Conservation (phyloP, 1,140 invertebrate genomes). For the Zaprionus capensis region DNA sequence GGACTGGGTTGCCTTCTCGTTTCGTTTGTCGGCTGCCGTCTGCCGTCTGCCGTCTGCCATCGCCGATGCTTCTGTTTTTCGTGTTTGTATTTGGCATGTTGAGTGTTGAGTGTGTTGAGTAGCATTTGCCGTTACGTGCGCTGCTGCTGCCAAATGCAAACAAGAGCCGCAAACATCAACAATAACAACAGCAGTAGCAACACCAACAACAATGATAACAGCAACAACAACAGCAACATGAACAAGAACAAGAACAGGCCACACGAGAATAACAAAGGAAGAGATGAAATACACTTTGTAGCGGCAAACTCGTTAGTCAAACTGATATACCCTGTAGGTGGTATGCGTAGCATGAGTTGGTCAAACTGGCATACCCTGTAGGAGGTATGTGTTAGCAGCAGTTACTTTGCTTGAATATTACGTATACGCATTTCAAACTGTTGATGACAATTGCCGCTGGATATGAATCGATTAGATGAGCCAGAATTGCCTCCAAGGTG, state of each 20-base stretch:
- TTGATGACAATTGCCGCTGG: background rate
- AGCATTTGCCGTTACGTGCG: constrained; percentile 41
- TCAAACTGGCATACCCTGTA: constrained; percentile 16
- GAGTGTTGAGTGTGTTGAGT: constrained; percentile 41
- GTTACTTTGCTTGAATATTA: background rate
- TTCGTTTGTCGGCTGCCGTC: no score
- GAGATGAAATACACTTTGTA: constrained; percentile 21
- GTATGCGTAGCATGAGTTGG: background rate
- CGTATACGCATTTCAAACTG: background rate
- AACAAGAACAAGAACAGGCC: constrained; percentile 5
- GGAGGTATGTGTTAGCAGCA: background rate
- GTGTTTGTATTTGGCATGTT: constrained; percentile 53
- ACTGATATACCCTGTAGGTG: constrained; percentile 12
- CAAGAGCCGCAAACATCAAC: constrained; percentile 44
- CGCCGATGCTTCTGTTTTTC: constrained; percentile 3
- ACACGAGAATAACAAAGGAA: constrained; percentile 43
- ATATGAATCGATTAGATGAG: no score
- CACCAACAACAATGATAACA: background rate
- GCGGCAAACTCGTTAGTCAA: constrained; percentile 19
- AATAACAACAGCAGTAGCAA: background rate
- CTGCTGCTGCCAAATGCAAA: constrained; percentile 64
- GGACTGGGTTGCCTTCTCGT: no score
- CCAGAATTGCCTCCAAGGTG: no score
- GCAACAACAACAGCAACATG: background rate
- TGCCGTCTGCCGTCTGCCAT: background rate